These are phyloP conservation scores for Eupithecia exiguata DNA, from an alignment of 2,888 invertebrate genomes.

Conservation along the genomic window DNA sequence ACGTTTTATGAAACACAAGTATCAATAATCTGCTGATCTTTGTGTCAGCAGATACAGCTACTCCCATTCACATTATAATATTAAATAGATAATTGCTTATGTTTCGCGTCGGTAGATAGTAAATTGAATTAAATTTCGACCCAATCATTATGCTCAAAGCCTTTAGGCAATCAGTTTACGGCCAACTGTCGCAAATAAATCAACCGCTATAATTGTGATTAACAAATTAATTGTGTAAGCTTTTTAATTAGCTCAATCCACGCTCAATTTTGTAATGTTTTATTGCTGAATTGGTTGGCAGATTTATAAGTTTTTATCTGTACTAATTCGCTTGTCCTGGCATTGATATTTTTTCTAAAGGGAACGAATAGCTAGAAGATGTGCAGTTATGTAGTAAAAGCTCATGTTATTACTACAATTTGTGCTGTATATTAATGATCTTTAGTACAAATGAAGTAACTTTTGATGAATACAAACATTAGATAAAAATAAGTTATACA, in stretches of 20 bases:
- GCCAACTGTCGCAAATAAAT: conserved; percentile 42
- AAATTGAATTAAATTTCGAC: conserved; percentile 42
- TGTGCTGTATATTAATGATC: not conserved
- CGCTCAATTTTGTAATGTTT: conserved; percentile 52
- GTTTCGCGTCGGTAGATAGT: conserved; percentile 23
- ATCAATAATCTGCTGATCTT: not conserved
- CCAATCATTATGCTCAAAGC: conserved; percentile 39
- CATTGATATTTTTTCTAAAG: not conserved
- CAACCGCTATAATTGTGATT: conserved; percentile 43
- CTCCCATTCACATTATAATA: conserved; percentile 2
- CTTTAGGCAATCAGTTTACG: conserved; percentile 43
- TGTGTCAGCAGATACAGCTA: not conserved
- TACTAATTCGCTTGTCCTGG: not conserved
- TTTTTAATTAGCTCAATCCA: conserved; percentile 47
- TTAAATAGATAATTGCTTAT: conserved; percentile 17
- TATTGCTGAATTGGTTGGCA: conserved; percentile 34
- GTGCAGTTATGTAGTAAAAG: not conserved
- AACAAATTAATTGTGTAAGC: conserved; percentile 46
- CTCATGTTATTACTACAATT: not conserved
- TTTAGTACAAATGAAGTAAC: not conserved
- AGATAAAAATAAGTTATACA: no score
- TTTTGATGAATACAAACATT: not conserved
- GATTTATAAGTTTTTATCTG: not conserved
- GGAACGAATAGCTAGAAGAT: not conserved
- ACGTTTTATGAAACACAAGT: not conserved